Base-by-base conservation (phyloP, 92 coral and sea anemone genomes). In the Palythoa grandis region DNA sequence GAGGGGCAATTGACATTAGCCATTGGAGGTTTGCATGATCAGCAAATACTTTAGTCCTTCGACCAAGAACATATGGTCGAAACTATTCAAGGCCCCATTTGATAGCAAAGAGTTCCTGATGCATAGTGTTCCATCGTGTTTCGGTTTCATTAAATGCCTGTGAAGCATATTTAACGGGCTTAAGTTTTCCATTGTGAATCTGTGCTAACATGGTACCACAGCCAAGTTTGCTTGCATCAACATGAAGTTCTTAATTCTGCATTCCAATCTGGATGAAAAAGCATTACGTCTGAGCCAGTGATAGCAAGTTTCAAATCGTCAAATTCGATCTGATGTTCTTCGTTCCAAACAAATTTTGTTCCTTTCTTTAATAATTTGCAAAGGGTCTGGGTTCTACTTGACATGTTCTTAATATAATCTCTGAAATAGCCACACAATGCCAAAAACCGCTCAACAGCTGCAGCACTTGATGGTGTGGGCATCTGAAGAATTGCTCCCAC, bases 161-260 rank as follows among this genome's bases (percentile, higher is more conserved):
- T 29, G 35, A 29, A 29, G 35, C 35, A 29, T 29, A 29, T 29
- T 29, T 29, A 29, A 0, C 35, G 1, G 35, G 88, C 38, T 88
- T 75, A 76, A 91, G 88, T 14, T 73, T 54, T 57, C 86, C 86
- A 79, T 79, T 58, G 22, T 88, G 74, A 87, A 48, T 67, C 66
- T 91, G 92, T 13, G 89, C 89, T 70, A 88, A 65, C 94, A 91
- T 82, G 12, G 94, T 89, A 47, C 92, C 92, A 72, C 89, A 87
- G 7, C 91, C 88, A 9, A 70, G 69, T 50, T 91, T 84, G 73
- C 91, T 88, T 7, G 88, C 90, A 80, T 84, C 88, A 58, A 76
- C 74, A 58, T 85, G 92, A 22, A 88, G 52, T 80, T 91, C n/a
- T 89, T 79, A 91, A 86, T 60, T 54, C 87, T 54, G 89, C 43